Percentiles rank a stretch among this genome's conserved stretches.
These are phyloP conservation scores for Empidonax alnorum DNA, from an alignment of 2,113 vertebrate species.

Conservation along the genomic window DNA sequence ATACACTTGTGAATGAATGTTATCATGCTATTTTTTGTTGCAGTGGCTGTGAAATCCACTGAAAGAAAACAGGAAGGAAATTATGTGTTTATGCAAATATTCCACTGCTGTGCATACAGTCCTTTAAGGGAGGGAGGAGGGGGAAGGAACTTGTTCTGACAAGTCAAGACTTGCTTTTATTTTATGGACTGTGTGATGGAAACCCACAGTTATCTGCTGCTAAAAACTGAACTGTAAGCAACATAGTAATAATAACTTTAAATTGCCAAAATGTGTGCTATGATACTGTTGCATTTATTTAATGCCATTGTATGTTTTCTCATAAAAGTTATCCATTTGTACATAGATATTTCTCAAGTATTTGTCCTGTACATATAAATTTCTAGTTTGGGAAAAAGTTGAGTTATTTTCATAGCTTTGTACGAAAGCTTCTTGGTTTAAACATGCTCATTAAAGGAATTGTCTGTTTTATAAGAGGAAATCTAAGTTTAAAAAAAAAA, in stretches of 20 bases:
- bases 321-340: not conserved
- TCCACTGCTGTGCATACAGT: not conserved
- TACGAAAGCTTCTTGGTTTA: not conserved
- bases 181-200: not conserved
- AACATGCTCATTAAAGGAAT: not conserved
- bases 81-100: not conserved
- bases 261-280: slow-evolving; percentile 15
- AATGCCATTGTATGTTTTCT: not conserved
- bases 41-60: not conserved
- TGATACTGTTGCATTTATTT: not conserved
- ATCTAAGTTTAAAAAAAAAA: not conserved
- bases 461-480: not conserved
- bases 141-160: not conserved
- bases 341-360: not conserved
- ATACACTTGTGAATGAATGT: not conserved
- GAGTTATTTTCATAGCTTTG: not conserved
- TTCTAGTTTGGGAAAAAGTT: not conserved
- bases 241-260: not conserved
- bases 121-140: not conserved
- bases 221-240: not conserved
- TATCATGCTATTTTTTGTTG: not conserved
- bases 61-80: not conserved
- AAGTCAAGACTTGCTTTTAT: not conserved
- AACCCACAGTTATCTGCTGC: not conserved
- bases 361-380: not conserved